Percentiles rank a stretch among this genome's conserved stretches.
Conservation (phyloP, 2,888 invertebrate species). For the Sesamia inferens region DNA sequence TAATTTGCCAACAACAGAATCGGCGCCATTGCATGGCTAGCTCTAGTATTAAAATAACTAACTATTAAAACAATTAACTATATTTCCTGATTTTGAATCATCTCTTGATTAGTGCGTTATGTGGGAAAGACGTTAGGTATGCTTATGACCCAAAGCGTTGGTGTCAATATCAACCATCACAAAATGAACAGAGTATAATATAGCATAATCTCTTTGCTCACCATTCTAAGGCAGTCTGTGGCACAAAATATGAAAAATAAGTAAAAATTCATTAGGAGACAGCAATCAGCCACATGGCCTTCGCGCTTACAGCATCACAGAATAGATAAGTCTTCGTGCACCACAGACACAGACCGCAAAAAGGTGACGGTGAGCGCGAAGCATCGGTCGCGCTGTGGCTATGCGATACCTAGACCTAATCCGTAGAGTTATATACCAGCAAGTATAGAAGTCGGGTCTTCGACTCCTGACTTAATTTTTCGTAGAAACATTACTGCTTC, state of each 20-base stretch:
- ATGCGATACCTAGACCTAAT: constrained; percentile 2
- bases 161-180: constrained; percentile 2
- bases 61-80: too few species aligned
- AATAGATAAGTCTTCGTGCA: neutral
- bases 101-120: neutral
- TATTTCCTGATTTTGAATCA: neutral
- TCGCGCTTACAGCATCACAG: neutral
- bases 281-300: neutral
- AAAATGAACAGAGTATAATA: neutral
- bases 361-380: neutral
- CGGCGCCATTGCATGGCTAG: too few species aligned
- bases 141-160: neutral
- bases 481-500: constrained; percentile 99
- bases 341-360: neutral
- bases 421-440: constrained; percentile 94
- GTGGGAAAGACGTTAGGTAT: neutral
- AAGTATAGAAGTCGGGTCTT: constrained; percentile 98
- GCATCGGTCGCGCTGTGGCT: neutral
- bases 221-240: neutral
- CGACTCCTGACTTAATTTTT: constrained; percentile 98
- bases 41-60: neutral
- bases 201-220: neutral
- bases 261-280: neutral
- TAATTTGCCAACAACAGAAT: too few species aligned
- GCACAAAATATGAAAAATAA: neutral